Percentiles rank a stretch among this genome's conserved stretches.
Conservation (phyloP, 2,113 vertebrate species). For the Gadus chalcogrammus region DNA sequence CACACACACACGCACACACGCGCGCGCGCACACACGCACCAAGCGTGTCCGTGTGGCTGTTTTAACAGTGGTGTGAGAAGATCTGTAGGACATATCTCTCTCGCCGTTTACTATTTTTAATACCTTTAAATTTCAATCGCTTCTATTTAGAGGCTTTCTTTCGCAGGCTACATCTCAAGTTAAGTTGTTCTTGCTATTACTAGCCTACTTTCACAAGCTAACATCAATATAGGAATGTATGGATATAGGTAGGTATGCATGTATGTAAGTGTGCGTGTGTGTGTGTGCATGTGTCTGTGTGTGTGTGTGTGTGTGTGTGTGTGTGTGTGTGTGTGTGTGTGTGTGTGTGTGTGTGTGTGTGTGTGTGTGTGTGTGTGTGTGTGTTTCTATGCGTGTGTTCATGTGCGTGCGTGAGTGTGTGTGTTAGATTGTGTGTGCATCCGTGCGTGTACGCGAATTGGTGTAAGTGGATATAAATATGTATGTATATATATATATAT, state of each 20-base stretch:
- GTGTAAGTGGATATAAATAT: not conserved
- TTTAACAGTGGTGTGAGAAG: too few species aligned
- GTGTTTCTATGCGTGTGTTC: conserved; percentile 6
- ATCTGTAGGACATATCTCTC: not conserved
- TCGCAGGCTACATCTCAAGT: too few species aligned
- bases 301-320: conserved; percentile 2
- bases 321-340: conserved; percentile 10
- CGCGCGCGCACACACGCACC: too few species aligned
- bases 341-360: conserved; percentile 14
- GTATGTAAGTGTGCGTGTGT: conserved; percentile 11
- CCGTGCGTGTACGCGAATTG: conserved; percentile 10
- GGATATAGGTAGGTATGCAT: too few species aligned
- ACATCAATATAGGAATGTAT: conserved; percentile 5
- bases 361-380: conserved; percentile 3
- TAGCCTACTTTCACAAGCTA: too few species aligned
- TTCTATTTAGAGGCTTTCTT: conserved; percentile 6
- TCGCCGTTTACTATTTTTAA: not conserved
- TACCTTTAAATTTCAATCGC: conserved; percentile 35
- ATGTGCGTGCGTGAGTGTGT: not conserved
- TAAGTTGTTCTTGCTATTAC: too few species aligned
- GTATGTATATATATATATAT: too few species aligned
- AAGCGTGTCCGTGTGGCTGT: too few species aligned
- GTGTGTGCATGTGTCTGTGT: conserved; percentile 7
- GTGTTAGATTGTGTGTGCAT: not conserved
- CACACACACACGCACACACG: too few species aligned